Evolutionary conservation across 2,888 invertebrate genomes (phyloP), one percentile per base, ranked within the genome.

Genomic region (Ferrisia virgata): DNA sequence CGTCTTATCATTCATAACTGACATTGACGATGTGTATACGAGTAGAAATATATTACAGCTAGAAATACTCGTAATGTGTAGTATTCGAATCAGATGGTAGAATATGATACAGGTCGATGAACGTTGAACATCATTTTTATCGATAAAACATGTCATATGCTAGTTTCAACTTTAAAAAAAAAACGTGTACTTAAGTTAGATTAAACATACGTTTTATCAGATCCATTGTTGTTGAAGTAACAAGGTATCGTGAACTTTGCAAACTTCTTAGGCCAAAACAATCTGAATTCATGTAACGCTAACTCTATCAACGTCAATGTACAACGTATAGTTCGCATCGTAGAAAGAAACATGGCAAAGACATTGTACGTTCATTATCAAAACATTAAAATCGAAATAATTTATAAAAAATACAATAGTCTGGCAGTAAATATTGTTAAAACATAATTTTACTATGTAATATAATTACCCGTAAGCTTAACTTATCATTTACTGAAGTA

Each of bases 51-150:
- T 9, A 53, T 53, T 53, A 9, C 53, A 22, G 53, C 8, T 53
- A 8, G 53, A 53, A 53, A 22, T 53, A n/a, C n/a, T n/a, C n/a
- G n/a, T n/a, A 53, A 53, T 22, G 18, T 22, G 53, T 22, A 53
- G 22, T 43, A 43, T 22, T 64, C 13, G 64, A 64, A 64, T 28
- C 28, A 64, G 15, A 64, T 28, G 64, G 64, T 64, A 64, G 25
- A 28, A 28, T 28, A 13, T 28, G 64, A 28, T 28, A 64, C 13
- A 64, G 64, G 64, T 64, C 64, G 64, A 28, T 64, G 64, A 64
- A 64, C 64, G 64, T 64, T 64, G 64, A 64, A 64, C 64, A 64
- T 64, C 64, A 64, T 28, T 64, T 64, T 64, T 64, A 64, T 64
- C 64, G 64, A 64, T 64, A 28, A 64, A 64, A 64, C 64, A 64